These are phyloP conservation scores for Cepphus grylle DNA, from an alignment of 2,113 vertebrate species.

Conservation along the genomic window DNA sequence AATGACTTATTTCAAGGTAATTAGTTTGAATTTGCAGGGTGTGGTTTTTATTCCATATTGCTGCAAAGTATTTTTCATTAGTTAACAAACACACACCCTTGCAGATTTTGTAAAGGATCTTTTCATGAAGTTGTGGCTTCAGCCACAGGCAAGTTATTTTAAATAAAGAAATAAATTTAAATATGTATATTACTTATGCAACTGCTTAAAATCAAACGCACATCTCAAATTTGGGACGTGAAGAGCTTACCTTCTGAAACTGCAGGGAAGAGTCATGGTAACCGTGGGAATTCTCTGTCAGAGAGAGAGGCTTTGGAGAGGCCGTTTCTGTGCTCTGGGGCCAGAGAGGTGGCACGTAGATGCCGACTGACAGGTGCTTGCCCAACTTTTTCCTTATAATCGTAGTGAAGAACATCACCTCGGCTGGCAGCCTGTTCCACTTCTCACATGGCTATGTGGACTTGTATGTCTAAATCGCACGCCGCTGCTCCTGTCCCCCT, in stretches of 20 bases:
- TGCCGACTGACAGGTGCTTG: not conserved
- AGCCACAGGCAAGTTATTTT: not conserved
- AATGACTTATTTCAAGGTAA: not conserved
- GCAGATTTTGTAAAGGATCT: not conserved
- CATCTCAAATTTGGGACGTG: not conserved
- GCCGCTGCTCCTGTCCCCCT: not conserved
- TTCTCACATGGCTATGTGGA: not conserved
- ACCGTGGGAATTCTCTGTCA: not conserved
- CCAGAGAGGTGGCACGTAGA: not conserved
- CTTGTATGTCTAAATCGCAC: accelerated
- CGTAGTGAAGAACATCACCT: not conserved
- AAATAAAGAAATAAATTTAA: not conserved
- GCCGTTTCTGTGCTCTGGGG: not conserved
- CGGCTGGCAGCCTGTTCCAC: not conserved
- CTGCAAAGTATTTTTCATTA: not conserved
- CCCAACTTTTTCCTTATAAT: not conserved
- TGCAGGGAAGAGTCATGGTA: accelerated
- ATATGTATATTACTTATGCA: not conserved
- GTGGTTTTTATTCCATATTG: not conserved
- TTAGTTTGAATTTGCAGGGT: not conserved
- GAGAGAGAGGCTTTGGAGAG: not conserved
- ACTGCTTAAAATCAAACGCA: not conserved
- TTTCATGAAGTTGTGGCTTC: not conserved
- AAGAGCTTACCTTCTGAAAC: not conserved
- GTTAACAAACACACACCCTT: not conserved